A percentile compares a stretch with the other conserved stretches of the same genome.
These are phyloP conservation scores for Eubasilissa regina DNA, from an alignment of 1,140 invertebrate species.

Conservation along the genomic window DNA sequence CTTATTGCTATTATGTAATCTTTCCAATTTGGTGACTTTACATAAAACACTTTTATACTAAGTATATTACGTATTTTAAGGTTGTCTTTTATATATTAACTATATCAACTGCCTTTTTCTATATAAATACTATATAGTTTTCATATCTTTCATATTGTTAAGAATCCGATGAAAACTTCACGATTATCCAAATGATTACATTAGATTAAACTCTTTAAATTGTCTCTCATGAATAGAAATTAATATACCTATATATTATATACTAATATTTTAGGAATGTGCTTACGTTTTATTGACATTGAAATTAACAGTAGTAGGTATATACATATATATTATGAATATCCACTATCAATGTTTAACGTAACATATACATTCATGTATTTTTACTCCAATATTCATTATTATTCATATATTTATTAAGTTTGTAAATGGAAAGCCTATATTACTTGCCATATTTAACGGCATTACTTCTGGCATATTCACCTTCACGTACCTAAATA, in stretches of 20 bases:
- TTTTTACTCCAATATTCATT: too few relatives aligned
- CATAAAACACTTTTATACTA: conserved; percentile 42
- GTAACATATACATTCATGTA: too few relatives aligned
- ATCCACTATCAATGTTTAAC: background rate
- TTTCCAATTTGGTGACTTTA: conserved; percentile 28
- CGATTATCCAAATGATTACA: conserved; percentile 37
- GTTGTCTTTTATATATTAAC: conserved; percentile 56
- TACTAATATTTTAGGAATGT: background rate
- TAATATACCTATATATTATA: conserved; percentile 3
- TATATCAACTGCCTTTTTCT: conserved; percentile 61
- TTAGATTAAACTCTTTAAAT: conserved; percentile 42
- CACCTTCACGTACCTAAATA: too few relatives aligned
- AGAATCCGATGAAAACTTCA: conserved; percentile 49
- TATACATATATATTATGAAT: background rate
- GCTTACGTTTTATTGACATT: background rate
- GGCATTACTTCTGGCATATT: too few relatives aligned
- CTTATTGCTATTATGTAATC: conserved; percentile 36
- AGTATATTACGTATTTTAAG: conserved; percentile 40
- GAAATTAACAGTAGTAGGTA: conserved; percentile 3
- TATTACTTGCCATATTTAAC: too few relatives aligned
- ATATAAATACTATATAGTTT: conserved; percentile 60
- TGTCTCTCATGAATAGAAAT: conserved; percentile 34
- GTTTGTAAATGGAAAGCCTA: too few relatives aligned
- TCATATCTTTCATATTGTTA: conserved; percentile 58
- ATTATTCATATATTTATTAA: too few relatives aligned